Percentiles rank a stretch among this genome's conserved stretches.
Evolutionary conservation across 2,797 vertebrate genomes (phyloP).

Genomic region (Chromis chromis): DNA sequence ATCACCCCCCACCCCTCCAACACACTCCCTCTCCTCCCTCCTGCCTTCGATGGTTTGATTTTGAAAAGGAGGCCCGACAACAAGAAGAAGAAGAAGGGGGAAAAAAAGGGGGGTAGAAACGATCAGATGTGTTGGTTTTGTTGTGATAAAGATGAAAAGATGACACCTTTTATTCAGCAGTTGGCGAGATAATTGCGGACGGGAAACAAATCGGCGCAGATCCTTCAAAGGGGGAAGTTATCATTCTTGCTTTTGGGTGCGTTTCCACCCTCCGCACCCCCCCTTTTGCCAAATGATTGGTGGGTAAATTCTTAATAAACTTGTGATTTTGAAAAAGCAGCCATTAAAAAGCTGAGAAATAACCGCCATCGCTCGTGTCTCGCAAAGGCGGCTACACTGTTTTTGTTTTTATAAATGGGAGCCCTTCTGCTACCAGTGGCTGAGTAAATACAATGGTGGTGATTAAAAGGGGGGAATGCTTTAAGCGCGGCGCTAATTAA

Average conservation of each 20-base stretch:
- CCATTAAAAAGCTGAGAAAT: constrained; percentile 24
- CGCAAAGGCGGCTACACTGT: constrained; percentile 38
- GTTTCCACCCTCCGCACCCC: too few relatives aligned
- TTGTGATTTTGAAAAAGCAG: constrained; percentile 3
- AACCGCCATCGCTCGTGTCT: constrained; percentile 27
- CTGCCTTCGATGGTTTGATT: constrained; percentile 86
- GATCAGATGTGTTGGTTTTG: constrained; percentile 91
- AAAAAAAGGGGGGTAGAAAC: constrained; percentile 53
- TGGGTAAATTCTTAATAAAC: constrained; percentile 15
- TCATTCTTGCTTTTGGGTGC: too few relatives aligned
- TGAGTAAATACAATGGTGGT: constrained; percentile 89
- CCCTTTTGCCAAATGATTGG: background rate
- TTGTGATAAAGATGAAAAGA: constrained; percentile 90
- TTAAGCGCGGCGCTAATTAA: constrained; percentile 98
- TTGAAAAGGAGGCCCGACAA: constrained; percentile 85
- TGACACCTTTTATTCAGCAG: constrained; percentile 88
- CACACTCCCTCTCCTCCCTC: constrained; percentile 43
- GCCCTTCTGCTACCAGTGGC: constrained; percentile 65
- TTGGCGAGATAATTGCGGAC: constrained; percentile 41
- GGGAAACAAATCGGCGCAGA: constrained; percentile 47
- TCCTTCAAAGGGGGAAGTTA: too few relatives aligned
- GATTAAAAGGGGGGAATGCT: constrained; percentile 96
- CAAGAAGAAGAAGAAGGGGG: constrained; percentile 44
- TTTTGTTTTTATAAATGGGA: constrained; percentile 35
- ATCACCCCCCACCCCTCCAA: constrained; percentile 65